Conservation (phyloP, 2,888 invertebrate genomes). For the Andrena flavipes region DNA sequence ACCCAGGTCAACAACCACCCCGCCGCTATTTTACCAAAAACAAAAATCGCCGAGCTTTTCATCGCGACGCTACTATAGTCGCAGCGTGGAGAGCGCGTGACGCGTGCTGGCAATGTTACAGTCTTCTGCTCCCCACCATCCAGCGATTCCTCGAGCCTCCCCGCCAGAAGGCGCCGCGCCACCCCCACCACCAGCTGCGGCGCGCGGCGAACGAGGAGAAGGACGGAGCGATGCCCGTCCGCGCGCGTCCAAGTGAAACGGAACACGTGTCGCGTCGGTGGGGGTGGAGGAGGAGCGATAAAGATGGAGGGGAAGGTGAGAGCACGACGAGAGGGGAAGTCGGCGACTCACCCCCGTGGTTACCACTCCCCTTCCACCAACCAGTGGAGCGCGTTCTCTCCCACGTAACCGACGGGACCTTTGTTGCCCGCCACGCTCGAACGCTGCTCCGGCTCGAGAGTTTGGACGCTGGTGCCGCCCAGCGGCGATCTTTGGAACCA, state of each 20-base stretch:
- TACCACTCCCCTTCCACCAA: slow-evolving; percentile 75
- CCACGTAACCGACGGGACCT: slow-evolving; percentile 70
- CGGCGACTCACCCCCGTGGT: slow-evolving; percentile 64
- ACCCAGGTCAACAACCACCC: background rate
- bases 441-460: slow-evolving; percentile 56
- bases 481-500: slow-evolving; percentile 72
- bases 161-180: slow-evolving; percentile 46
- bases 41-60: slow-evolving; percentile 43
- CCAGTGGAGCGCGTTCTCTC: slow-evolving; percentile 71
- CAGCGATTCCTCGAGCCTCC: slow-evolving; percentile 45
- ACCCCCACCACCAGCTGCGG: slow-evolving; percentile 50
- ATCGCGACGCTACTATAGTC: slow-evolving; percentile 60
- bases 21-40: slow-evolving; percentile 24
- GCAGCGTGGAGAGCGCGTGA: slow-evolving; percentile 74
- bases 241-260: slow-evolving; percentile 55
- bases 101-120: slow-evolving; percentile 74
- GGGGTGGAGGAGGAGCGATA: slow-evolving; percentile 70
- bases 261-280: slow-evolving; percentile 61
- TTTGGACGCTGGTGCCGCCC: slow-evolving; percentile 76
- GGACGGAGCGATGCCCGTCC: slow-evolving; percentile 52
- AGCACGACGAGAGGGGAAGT: slow-evolving; percentile 68
- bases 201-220: slow-evolving; percentile 46
- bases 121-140: slow-evolving; percentile 73
- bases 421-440: slow-evolving; percentile 72
- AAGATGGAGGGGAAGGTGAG: slow-evolving; percentile 54